Conservation (phyloP, 2,113 vertebrate species). For the Pedionomus torquatus region DNA sequence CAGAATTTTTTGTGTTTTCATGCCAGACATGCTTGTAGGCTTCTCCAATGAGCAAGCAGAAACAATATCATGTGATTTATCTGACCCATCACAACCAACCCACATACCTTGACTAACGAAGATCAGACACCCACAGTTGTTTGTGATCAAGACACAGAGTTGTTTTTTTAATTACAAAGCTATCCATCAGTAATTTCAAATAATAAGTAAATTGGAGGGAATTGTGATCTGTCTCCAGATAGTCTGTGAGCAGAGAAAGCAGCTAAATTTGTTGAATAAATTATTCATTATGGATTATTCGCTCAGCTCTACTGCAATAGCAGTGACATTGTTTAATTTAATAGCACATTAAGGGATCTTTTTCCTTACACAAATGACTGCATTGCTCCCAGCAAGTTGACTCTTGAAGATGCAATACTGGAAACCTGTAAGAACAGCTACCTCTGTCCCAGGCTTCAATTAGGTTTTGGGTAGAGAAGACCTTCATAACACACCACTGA, state of each 20-base stretch:
- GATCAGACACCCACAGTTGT: constrained; percentile 66
- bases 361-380: constrained; percentile 68
- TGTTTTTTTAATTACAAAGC: constrained; percentile 73
- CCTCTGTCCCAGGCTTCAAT: constrained; percentile 1
- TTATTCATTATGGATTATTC: constrained; percentile 75
- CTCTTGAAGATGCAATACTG: constrained; percentile 48
- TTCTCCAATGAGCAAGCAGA: constrained; percentile 61
- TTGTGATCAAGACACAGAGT: constrained; percentile 68
- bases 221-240: constrained; percentile 75
- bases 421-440: constrained; percentile 30
- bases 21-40: constrained; percentile 60
- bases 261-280: constrained; percentile 75
- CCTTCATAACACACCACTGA: not conserved
- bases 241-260: constrained; percentile 73
- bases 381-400: constrained; percentile 70
- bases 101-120: constrained; percentile 67
- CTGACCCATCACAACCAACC: constrained; percentile 61
- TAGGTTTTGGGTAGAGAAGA: not conserved
- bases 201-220: constrained; percentile 74
- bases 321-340: constrained; percentile 75
- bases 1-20: constrained; percentile 58
- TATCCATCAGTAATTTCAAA: constrained; percentile 74
- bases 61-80: constrained; percentile 69
- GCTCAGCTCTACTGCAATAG: constrained; percentile 69
- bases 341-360: constrained; percentile 73